A percentile compares a stretch with the other conserved stretches of the same genome.
phyloP scores from a whole-genome alignment of 2,113 vertebrate genomes.

The Formicarius rufipectus region DNA sequence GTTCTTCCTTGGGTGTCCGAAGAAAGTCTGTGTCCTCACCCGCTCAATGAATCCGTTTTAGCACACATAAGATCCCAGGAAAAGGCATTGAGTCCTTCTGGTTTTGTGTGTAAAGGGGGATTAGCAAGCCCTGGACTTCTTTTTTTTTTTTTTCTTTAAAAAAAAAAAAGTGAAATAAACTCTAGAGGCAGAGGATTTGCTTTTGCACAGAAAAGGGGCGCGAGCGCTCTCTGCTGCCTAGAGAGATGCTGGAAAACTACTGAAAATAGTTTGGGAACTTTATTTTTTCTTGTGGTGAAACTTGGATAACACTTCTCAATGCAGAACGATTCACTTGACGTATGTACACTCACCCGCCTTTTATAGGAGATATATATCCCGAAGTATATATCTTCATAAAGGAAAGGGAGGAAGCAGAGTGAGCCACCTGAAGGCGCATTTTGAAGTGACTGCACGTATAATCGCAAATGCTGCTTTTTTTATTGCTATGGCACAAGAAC shows the following conservation, averaged over 20 bases:
- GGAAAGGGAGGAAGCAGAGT: constrained; percentile 54
- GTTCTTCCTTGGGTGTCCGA: neutral
- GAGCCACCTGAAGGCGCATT: constrained; percentile 71
- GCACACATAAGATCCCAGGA: constrained; percentile 64
- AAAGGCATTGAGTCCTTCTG: constrained; percentile 48
- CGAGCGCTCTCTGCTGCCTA: constrained; percentile 66
- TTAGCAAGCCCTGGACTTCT: constrained; percentile 31
- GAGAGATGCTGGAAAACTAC: constrained; percentile 67
- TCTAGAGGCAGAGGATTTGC: constrained; percentile 75
- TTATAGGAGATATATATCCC: constrained; percentile 22
- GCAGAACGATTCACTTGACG: constrained; percentile 70
- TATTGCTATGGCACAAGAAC: constrained; percentile 74
- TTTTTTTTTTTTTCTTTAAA: neutral
- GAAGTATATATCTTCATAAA: constrained; percentile 21
- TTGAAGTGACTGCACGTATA: constrained; percentile 79
- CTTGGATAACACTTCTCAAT: constrained; percentile 62
- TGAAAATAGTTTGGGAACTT: constrained; percentile 58
- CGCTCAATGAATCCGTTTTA: neutral
- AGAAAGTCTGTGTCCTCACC: neutral
- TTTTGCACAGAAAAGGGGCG: constrained; percentile 64
- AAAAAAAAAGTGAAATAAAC: constrained; percentile 42
- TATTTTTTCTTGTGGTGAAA: constrained; percentile 23
- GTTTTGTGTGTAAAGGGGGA: constrained; percentile 23
- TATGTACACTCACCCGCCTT: constrained; percentile 48
- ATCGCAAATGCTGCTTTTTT: constrained; percentile 86